A percentile compares a stretch with the other conserved stretches of the same genome.
phyloP scores from a whole-genome alignment of 1,140 invertebrate genomes.

The Grapholita molesta region DNA sequence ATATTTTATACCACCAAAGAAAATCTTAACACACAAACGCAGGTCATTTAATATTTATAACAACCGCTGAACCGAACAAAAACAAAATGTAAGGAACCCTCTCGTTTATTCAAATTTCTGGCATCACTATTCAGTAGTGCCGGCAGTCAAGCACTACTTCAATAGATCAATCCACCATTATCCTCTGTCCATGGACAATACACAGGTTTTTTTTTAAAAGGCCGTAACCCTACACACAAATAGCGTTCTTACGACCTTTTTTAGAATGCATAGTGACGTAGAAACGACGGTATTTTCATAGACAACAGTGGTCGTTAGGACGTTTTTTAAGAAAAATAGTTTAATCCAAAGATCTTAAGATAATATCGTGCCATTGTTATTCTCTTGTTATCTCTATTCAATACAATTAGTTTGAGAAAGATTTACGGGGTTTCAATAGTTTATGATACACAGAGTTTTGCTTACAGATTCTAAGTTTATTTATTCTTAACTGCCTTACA shows the following conservation, averaged over 20 bases:
- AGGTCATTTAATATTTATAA: too few species aligned
- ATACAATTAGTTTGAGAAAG: not conserved
- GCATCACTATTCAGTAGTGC: not conserved
- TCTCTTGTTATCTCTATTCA: not conserved
- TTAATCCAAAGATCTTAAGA: slow-evolving; percentile 2
- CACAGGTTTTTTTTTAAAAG: not conserved
- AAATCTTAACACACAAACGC: too few species aligned
- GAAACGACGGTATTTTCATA: not conserved
- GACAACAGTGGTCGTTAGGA: not conserved
- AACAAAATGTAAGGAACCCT: not conserved
- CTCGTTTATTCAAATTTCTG: not conserved
- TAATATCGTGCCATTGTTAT: slow-evolving; percentile 1
- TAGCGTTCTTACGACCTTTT: not conserved
- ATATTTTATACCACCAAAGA: too few species aligned
- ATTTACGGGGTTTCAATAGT: not conserved
- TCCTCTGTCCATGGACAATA: not conserved
- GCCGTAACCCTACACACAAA: not conserved
- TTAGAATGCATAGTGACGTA: not conserved
- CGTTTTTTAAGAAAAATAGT: not conserved
- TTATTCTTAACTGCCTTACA: too few species aligned
- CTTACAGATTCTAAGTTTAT: too few species aligned
- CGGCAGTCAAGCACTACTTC: not conserved
- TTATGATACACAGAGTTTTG: not conserved
- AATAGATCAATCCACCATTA: not conserved
- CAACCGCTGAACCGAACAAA: too few species aligned